Percentiles rank a stretch among this genome's conserved stretches.
These are phyloP conservation scores for Nettapus auritus DNA, from an alignment of 2,113 vertebrate species.

Conservation along the genomic window DNA sequence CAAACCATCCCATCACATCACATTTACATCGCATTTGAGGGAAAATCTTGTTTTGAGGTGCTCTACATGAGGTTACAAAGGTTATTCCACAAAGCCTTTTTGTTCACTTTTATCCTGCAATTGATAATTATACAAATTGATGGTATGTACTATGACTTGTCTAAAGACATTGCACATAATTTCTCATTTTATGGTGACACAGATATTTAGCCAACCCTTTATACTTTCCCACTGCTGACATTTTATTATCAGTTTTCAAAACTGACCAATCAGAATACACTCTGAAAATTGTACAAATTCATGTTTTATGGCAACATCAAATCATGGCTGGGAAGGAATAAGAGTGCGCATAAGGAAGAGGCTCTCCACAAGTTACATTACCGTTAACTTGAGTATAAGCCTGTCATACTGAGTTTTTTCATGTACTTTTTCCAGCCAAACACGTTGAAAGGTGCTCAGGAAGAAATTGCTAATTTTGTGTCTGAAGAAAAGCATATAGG, in stretches of 20 bases:
- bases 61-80: background rate
- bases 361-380: conserved; percentile 87
- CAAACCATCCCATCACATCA: background rate
- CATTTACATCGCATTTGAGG: background rate
- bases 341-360: conserved; percentile 76
- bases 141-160: background rate
- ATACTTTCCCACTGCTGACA: background rate
- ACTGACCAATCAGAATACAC: conserved; percentile 90
- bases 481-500: conserved; percentile 92
- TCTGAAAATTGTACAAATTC: conserved; percentile 82
- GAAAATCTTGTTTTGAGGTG: background rate
- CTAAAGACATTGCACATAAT: background rate
- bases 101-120: background rate
- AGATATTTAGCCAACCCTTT: background rate
- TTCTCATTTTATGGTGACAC: background rate
- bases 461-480: conserved; percentile 99
- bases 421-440: conserved; percentile 97
- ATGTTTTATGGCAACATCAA: conserved; percentile 75
- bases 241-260: conserved; percentile 22
- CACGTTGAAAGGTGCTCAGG: conserved; percentile 94
- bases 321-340: conserved; percentile 79
- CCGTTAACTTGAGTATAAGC: conserved; percentile 97
- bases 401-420: conserved; percentile 95
- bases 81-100: background rate
- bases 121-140: background rate